A percentile compares a stretch with the other conserved stretches of the same genome.
These are phyloP conservation scores for Martes martes DNA, from an alignment of 2,113 vertebrate species.

Conservation along the genomic window DNA sequence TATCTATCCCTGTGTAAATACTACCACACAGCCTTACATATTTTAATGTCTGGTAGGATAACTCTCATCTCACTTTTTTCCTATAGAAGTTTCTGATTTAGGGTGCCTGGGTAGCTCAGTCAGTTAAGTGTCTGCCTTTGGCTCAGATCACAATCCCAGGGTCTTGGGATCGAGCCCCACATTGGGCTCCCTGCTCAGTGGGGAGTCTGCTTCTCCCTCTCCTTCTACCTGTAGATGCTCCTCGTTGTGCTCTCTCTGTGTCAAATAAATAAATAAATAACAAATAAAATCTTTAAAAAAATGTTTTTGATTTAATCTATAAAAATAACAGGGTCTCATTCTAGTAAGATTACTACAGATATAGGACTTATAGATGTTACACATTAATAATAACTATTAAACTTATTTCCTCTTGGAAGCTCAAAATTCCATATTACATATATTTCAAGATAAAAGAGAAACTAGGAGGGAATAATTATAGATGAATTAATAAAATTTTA, in stretches of 20 bases:
- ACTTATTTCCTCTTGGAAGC: not conserved
- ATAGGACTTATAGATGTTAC: not conserved
- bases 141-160: not conserved
- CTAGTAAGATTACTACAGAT: not conserved
- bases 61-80: not conserved
- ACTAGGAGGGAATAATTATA: not conserved
- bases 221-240: not conserved
- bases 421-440: not conserved
- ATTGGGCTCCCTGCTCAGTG: not conserved
- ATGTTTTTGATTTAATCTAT: not conserved
- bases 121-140: not conserved
- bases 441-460: not conserved
- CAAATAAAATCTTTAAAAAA: not conserved
- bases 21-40: not conserved
- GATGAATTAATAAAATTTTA: not conserved
- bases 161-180: not conserved
- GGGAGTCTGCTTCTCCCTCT: not conserved
- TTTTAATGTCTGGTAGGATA: not conserved
- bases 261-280: not conserved
- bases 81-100: not conserved
- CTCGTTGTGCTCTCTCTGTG: not conserved
- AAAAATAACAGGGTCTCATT: not conserved
- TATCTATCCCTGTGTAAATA: not conserved
- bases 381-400: constrained; percentile 1
- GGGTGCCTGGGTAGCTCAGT: not conserved